Percentiles rank a stretch among this genome's conserved stretches.
Conservation (phyloP, 2,797 vertebrate species). For the Parotocinclus haroldoi region DNA sequence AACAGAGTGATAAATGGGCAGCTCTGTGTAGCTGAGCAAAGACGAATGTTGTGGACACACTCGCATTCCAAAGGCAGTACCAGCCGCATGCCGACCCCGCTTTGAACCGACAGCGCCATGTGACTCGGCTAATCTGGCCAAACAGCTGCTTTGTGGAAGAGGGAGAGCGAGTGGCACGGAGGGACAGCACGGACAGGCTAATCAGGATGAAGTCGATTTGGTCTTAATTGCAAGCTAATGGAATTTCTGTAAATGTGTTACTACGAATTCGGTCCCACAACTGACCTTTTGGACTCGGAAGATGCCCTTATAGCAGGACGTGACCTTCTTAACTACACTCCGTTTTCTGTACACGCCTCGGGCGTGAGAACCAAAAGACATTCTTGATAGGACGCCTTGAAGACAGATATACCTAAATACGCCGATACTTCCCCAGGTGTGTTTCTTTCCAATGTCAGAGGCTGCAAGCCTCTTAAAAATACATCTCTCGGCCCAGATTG, state of each 20-base stretch:
- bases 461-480: neutral
- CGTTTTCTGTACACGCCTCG: neutral
- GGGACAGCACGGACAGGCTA: neutral
- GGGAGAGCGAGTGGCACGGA: neutral
- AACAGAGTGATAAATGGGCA: slow-evolving; percentile 13
- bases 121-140: slow-evolving; percentile 58
- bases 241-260: no score
- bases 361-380: no score
- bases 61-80: slow-evolving; percentile 56
- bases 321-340: neutral
- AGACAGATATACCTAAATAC: no score
- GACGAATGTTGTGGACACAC: slow-evolving; percentile 2
- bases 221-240: no score
- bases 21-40: slow-evolving; percentile 11
- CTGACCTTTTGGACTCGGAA: neutral
- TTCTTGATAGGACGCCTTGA: no score
- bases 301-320: neutral
- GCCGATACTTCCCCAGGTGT: no score
- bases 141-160: slow-evolving; percentile 36
- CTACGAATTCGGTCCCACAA: no score
- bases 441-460: no score
- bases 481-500: neutral
- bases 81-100: slow-evolving; percentile 64
- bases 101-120: slow-evolving; percentile 65
- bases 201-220: neutral